Percentiles rank a stretch among this genome's conserved stretches.
These are phyloP conservation scores for Athene noctua DNA, from an alignment of 2,113 vertebrate species.

Conservation along the genomic window DNA sequence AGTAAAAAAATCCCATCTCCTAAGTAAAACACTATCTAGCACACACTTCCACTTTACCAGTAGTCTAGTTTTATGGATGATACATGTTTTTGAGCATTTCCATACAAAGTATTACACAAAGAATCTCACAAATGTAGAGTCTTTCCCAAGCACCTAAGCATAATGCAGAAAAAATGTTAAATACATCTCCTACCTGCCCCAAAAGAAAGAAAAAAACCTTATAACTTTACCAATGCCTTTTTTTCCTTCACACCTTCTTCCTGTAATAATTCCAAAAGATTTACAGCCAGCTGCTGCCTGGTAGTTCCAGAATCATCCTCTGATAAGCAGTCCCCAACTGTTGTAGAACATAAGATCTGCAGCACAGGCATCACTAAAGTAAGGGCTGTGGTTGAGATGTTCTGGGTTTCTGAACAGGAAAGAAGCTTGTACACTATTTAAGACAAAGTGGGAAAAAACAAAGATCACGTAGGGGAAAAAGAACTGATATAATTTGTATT, in stretches of 20 bases:
- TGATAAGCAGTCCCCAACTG: conserved; percentile 78
- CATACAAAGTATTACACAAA: rapidly evolving
- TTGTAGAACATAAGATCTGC: conserved; percentile 83
- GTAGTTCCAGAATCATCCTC: conserved; percentile 64
- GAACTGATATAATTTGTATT: not conserved
- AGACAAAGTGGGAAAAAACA: not conserved
- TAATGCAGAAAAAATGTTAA: not conserved
- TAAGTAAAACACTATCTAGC: not conserved
- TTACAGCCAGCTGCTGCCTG: conserved; percentile 78
- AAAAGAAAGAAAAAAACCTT: not conserved
- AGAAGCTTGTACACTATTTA: conserved; percentile 80
- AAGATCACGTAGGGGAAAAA: not conserved
- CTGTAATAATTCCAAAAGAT: conserved; percentile 75
- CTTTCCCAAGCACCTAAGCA: not conserved
- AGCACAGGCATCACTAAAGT: conserved; percentile 86
- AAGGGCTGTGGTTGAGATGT: conserved; percentile 64
- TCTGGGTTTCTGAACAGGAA: conserved; percentile 58
- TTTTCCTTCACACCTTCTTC: conserved; percentile 6
- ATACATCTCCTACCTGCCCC: not conserved
- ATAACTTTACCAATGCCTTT: conserved; percentile 49
- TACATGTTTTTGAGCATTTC: not conserved
- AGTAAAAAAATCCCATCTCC: not conserved
- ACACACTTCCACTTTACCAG: not conserved
- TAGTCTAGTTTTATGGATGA: not conserved
- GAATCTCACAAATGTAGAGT: not conserved